Evolutionary conservation across 92 coral and sea anemone species (phyloP), one percentile per base, ranked within the genome.

Genomic region (Hydrozoanthus gracilis): DNA sequence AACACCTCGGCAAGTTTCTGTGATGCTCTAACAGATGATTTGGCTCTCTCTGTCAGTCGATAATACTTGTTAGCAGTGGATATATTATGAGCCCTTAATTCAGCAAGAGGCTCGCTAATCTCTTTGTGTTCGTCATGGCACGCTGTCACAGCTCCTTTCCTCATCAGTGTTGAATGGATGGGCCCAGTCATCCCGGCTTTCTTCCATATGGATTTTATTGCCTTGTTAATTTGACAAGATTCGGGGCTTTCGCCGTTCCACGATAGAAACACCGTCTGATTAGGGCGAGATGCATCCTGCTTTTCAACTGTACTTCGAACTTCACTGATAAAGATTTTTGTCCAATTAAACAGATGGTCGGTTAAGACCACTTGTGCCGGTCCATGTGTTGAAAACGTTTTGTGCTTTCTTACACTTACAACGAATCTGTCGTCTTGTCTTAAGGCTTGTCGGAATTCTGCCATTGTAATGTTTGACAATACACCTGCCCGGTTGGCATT

Each of bases 401-500:
- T 88, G 62, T 90, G 95, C n/a, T 90, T 82, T 77, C 17, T 56
- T 13, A 92, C 92, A 71, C 44, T 67, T 62, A 89, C 80, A 50
- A 92, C 89, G 45, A 50, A 65, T 50, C 75, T 62, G 17, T 86
- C 78, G 51, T 73, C 89, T 77, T 92, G 88, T 64, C 56, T 87
- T 16, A 16, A 20, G 77, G 68, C 70, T 4, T 78, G 78, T 7
- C 68, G 73, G 13, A 67, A 88, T 76, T 93, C 95, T 35, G 77
- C 61, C 67, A 88, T 52, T 39, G 86, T 88, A 92, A 90, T 90
- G 78, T 82, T 76, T 39, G 95, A 86, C 13, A 90, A 17, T 20
- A 91, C 93, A 17, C 95, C 90, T 74, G 93, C 90, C 8, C 93
- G 78, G 62, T 88, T 82, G 49, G 92, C 91, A 88, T 93, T 93